phyloP scores from a whole-genome alignment of 2,797 vertebrate species.

The Labroides dimidiatus region DNA sequence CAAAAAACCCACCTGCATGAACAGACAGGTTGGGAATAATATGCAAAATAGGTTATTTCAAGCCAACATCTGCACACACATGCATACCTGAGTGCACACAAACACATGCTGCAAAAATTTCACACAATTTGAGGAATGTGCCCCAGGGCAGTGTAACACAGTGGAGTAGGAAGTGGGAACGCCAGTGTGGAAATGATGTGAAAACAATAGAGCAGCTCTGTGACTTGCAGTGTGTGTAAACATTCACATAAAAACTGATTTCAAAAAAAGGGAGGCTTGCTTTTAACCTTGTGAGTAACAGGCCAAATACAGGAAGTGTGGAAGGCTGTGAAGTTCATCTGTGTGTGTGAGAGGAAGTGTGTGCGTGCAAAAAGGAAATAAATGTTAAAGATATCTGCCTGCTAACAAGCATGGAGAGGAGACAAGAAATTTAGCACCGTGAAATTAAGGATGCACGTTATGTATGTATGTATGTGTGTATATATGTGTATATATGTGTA shows the following conservation, averaged over 20 bases:
- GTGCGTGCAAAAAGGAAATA: conserved; percentile 39
- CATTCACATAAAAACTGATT: conserved; percentile 59
- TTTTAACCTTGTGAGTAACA: conserved; percentile 39
- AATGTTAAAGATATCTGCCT: conserved; percentile 38
- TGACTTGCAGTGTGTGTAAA: conserved; percentile 57
- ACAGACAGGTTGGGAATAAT: not conserved
- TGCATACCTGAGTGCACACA: conserved; percentile 31
- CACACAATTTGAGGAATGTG: conserved; percentile 71
- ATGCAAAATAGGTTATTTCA: conserved; percentile 9
- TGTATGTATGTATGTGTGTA: conserved; percentile 16
- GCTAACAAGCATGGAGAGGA: conserved; percentile 45
- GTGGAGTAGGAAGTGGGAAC: conserved; percentile 77
- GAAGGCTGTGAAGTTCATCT: conserved; percentile 43
- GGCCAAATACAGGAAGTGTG: conserved; percentile 49
- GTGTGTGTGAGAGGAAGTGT: not conserved
- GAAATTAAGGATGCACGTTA: conserved; percentile 28
- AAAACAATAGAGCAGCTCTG: conserved; percentile 77
- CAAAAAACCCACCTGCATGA: conserved; percentile 7
- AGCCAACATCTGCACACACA: conserved; percentile 16
- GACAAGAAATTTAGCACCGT: conserved; percentile 37
- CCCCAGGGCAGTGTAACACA: conserved; percentile 55
- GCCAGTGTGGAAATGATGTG: conserved; percentile 72
- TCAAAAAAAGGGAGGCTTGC: conserved; percentile 58
- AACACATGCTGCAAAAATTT: conserved; percentile 39
- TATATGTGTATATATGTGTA: too few relatives aligned